A percentile compares a stretch with the other conserved stretches of the same genome.
phyloP scores from a whole-genome alignment of 2,113 vertebrate species.

The Leuciscus idus region DNA sequence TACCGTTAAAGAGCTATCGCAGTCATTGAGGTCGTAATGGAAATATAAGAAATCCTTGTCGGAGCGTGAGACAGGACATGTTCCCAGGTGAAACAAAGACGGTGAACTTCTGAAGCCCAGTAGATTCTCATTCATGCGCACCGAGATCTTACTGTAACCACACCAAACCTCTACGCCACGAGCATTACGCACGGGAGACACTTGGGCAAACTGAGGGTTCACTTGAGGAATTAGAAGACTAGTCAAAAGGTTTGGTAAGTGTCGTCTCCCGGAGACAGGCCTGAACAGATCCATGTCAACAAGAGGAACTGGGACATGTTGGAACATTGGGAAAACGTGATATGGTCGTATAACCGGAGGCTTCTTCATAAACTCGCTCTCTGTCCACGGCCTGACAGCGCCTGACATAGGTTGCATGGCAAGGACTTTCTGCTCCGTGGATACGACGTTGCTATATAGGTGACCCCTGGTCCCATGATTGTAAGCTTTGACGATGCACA shows the following conservation, averaged over 20 bases:
- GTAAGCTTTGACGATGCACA: neutral
- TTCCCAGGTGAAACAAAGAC: constrained; percentile 47
- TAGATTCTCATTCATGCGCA: constrained; percentile 46
- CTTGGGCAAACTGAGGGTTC: neutral
- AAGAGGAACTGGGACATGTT: constrained; percentile 22
- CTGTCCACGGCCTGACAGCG: constrained; percentile 5
- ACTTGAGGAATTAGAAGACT: constrained; percentile 46
- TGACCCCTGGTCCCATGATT: neutral
- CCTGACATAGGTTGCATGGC: neutral
- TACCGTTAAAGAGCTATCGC: constrained; percentile 47
- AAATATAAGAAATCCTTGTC: constrained; percentile 43
- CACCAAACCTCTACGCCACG: constrained; percentile 59
- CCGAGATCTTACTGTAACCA: constrained; percentile 50
- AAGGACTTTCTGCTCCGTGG: neutral
- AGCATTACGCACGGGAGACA: constrained; percentile 22
- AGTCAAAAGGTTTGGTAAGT: constrained; percentile 31
- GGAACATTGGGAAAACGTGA: constrained; percentile 57
- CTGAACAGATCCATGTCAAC: constrained; percentile 35
- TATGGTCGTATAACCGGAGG: constrained; percentile 15
- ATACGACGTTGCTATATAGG: neutral
- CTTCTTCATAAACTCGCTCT: neutral
- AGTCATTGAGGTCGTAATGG: constrained; percentile 47
- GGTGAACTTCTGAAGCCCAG: constrained; percentile 34
- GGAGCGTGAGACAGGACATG: constrained; percentile 43
- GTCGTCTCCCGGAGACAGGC: constrained; percentile 11